Evolutionary conservation across 2,888 invertebrate genomes (phyloP).

Genomic region (Oscheius sp.): DNA sequence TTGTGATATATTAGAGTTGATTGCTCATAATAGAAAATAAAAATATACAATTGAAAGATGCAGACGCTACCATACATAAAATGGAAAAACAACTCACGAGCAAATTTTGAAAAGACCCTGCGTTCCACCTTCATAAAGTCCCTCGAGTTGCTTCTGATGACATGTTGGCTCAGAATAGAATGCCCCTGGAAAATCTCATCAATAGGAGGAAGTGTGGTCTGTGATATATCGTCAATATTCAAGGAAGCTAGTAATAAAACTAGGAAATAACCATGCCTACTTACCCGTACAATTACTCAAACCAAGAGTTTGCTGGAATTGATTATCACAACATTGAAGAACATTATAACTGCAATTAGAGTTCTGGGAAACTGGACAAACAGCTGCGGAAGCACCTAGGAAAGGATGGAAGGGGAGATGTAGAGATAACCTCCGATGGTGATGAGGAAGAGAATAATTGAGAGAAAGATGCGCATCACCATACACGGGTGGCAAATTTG

Average conservation of each 20-base stretch:
- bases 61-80: too few species aligned
- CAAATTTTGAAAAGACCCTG: conserved; percentile 40
- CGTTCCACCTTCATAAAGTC: conserved; percentile 41
- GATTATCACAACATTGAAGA: conserved; percentile 39
- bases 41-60: too few species aligned
- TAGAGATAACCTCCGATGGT: not conserved
- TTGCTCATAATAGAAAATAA: too few species aligned
- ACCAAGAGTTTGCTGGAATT: conserved; percentile 33
- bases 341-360: conserved; percentile 28
- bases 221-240: too few species aligned
- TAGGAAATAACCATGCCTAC: too few species aligned
- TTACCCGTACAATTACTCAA: conserved; percentile 37
- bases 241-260: not conserved
- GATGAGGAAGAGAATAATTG: not conserved
- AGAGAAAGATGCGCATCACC: conserved; percentile 23
- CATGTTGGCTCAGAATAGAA: conserved; percentile 45
- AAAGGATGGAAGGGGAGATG: not conserved
- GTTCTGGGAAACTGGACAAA: not conserved
- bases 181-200: conserved; percentile 35
- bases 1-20: not conserved
- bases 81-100: conserved; percentile 33
- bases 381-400: not conserved
- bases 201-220: too few species aligned
- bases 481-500: conserved; percentile 23
- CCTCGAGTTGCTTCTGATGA: conserved; percentile 44